Conservation (phyloP, 2,888 invertebrate genomes). For the Herminia tarsipennalis region DNA sequence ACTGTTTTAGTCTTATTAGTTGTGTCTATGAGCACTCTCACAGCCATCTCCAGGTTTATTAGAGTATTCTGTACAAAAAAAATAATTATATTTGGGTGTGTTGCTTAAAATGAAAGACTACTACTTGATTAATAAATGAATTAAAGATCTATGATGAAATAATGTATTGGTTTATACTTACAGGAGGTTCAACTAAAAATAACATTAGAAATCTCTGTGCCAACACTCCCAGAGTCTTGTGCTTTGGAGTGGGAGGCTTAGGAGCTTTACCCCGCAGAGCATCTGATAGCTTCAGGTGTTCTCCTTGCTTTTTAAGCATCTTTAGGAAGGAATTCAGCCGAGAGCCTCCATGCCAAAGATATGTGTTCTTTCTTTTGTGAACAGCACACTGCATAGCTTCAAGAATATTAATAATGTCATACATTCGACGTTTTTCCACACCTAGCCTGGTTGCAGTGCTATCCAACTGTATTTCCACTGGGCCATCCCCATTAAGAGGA, state of each 20-base stretch:
- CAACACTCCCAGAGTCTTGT: conserved; percentile 88
- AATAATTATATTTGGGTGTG: neutral
- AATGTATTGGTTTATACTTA: conserved; percentile 59
- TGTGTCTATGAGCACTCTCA: conserved; percentile 86
- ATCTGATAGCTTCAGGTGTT: conserved; percentile 80
- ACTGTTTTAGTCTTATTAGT: conserved; percentile 78
- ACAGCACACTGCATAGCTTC: conserved; percentile 90
- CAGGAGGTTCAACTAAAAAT: conserved; percentile 87
- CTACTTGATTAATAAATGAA: no score
- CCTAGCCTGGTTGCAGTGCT: conserved; percentile 87
- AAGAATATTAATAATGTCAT: conserved; percentile 90
- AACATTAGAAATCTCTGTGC: conserved; percentile 90
- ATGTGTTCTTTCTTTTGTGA: conserved; percentile 88
- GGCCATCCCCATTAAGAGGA: conserved; percentile 79
- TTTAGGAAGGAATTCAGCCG: conserved; percentile 86
- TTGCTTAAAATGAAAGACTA: neutral
- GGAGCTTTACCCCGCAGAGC: conserved; percentile 80
- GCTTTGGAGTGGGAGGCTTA: conserved; percentile 83
- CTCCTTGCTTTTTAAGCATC: conserved; percentile 86
- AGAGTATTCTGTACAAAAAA: conserved; percentile 83
- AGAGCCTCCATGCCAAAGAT: conserved; percentile 89
- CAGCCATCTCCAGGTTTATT: conserved; percentile 88
- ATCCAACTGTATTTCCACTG: conserved; percentile 87
- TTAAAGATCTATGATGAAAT: neutral
- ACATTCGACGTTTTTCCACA: conserved; percentile 89